A percentile compares a stretch with the other conserved stretches of the same genome.
phyloP scores from a whole-genome alignment of 2,888 invertebrate genomes.

The Drosophila lutescens region DNA sequence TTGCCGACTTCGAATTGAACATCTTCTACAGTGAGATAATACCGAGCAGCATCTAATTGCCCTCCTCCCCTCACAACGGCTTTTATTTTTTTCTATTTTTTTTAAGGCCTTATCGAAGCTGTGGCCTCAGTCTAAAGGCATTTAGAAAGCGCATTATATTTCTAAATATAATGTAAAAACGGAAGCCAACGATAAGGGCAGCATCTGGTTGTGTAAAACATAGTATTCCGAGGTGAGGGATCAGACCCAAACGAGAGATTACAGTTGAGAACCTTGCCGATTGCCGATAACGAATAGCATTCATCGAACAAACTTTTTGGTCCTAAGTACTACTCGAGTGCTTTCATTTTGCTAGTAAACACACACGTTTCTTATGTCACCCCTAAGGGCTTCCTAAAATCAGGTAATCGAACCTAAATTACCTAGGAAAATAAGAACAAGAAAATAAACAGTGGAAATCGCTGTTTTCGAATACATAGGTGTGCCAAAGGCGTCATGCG shows the following conservation, averaged over 20 bases:
- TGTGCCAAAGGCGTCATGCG: not conserved
- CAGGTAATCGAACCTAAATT: no score
- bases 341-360: not conserved
- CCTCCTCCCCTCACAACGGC: not conserved
- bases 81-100: not conserved
- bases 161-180: conserved; percentile 4
- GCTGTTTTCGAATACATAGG: conserved; percentile 3
- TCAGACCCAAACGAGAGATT: not conserved
- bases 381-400: not conserved
- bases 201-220: conserved; percentile 8
- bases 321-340: not conserved
- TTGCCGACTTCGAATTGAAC: not conserved
- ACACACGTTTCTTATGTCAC: not conserved
- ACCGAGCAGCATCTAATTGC: not conserved
- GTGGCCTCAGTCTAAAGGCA: not conserved
- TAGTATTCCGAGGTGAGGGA: conserved; percentile 2
- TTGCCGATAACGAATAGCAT: not conserved
- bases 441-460: conserved; percentile 14
- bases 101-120: not conserved
- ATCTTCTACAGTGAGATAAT: not conserved
- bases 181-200: conserved; percentile 3
- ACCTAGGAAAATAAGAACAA: not conserved
- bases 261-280: not conserved
- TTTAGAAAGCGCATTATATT: not conserved
- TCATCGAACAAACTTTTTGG: not conserved